A percentile compares a stretch with the other conserved stretches of the same genome.
phyloP scores from a whole-genome alignment of 2,888 invertebrate genomes.

The Lepidocyrtoides sp. region DNA sequence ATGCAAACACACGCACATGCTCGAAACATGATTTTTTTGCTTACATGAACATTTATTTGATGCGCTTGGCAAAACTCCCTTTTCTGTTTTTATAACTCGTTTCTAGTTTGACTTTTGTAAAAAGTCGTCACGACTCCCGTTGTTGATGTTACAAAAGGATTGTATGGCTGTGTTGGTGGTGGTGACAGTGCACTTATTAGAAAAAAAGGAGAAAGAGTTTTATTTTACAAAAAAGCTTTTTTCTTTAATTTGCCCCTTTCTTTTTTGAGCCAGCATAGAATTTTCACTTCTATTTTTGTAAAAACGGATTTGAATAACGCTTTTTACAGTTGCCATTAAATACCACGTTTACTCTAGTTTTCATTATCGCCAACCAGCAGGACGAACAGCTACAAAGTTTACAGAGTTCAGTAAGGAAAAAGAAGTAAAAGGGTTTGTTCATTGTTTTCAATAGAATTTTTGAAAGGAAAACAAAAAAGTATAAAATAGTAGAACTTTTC shows the following conservation, averaged over 20 bases:
- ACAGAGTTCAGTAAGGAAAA: background rate
- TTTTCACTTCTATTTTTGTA: background rate
- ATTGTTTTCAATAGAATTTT: slow-evolving; percentile 18
- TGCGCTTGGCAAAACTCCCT: background rate
- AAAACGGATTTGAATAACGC: background rate
- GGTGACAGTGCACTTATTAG: background rate
- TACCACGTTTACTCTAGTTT: background rate
- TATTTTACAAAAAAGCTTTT: background rate
- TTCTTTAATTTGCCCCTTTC: background rate
- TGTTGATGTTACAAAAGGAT: background rate
- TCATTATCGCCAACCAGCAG: slow-evolving; percentile 47
- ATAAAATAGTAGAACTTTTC: slow-evolving; percentile 19
- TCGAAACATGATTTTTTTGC: background rate
- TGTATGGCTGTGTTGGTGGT: background rate
- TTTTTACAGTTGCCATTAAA: too few relatives aligned
- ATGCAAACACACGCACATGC: slow-evolving; percentile 18
- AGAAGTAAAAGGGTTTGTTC: background rate
- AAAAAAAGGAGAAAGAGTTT: background rate
- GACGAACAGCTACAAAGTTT: background rate
- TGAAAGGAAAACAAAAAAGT: background rate
- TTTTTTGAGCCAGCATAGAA: background rate
- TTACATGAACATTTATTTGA: background rate
- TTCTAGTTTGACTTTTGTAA: background rate
- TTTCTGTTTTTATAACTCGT: background rate
- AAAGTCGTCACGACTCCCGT: background rate